These are phyloP conservation scores for Saccopteryx bilineata DNA, from an alignment of 2,113 vertebrate genomes.

Conservation along the genomic window DNA sequence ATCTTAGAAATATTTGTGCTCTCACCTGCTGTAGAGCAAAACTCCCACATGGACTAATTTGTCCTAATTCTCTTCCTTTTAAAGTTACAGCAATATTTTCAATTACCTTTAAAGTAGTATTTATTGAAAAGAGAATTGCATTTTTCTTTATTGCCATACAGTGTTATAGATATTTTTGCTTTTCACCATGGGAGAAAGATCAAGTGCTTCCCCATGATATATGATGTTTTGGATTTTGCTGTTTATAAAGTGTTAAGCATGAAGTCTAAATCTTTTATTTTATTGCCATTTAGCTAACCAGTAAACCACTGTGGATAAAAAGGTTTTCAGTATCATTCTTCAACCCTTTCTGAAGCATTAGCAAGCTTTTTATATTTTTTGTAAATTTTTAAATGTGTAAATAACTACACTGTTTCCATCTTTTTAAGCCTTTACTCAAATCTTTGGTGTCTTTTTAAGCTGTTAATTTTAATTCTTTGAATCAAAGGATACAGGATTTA, in stretches of 20 bases:
- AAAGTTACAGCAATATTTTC: conserved; percentile 39
- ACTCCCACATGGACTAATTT: conserved; percentile 53
- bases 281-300: not conserved
- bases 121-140: conserved; percentile 39
- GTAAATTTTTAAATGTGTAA: not conserved
- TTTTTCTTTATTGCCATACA: not conserved
- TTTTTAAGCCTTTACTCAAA: not conserved
- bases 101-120: conserved; percentile 60
- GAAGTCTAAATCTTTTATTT: not conserved
- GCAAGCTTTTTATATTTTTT: not conserved
- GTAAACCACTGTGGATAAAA: not conserved
- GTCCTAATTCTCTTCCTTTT: conserved; percentile 36
- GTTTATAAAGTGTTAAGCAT: not conserved
- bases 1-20: conserved; percentile 19
- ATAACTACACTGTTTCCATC: not conserved
- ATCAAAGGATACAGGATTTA: not conserved
- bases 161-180: conserved; percentile 3
- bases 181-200: not conserved
- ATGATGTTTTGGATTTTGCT: not conserved
- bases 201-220: not conserved
- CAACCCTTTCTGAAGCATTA: not conserved
- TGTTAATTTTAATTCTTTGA: not conserved
- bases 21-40: conserved; percentile 28
- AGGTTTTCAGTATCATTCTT: not conserved
- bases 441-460: not conserved